Conservation (phyloP, 2,113 vertebrate genomes). For the Caloenas nicobarica region DNA sequence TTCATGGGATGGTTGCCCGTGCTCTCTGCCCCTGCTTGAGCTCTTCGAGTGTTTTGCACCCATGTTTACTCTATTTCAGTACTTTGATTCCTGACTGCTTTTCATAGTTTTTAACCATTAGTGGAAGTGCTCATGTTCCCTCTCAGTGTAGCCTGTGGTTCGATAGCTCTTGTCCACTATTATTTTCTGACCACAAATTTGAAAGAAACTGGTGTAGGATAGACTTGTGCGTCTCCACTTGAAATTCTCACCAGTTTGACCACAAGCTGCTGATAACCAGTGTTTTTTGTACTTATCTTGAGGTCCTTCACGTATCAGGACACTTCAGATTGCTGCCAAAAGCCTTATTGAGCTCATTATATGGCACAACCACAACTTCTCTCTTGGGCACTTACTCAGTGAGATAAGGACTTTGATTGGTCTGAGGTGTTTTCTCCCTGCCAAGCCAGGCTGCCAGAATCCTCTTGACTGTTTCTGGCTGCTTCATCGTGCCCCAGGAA, state of each 20-base stretch:
- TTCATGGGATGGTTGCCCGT: fast-evolving
- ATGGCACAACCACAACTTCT: neutral
- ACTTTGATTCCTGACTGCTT: neutral
- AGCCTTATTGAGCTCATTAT: neutral
- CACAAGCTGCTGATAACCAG: neutral
- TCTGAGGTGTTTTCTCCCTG: neutral
- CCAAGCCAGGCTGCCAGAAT: neutral
- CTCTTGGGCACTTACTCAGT: neutral
- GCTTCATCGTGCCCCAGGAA: neutral
- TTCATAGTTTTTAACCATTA: neutral
- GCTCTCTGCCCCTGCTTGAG: fast-evolving
- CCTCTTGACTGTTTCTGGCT: neutral
- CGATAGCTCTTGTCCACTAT: neutral
- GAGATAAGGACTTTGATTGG: neutral
- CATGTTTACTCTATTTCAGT: neutral
- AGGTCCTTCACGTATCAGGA: fast-evolving
- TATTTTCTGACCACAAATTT: neutral
- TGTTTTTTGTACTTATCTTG: neutral
- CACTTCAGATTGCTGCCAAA: neutral
- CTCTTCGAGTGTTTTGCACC: neutral
- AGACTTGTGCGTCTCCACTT: neutral
- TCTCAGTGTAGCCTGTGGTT: neutral
- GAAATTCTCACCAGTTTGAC: neutral
- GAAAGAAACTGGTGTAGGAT: neutral
- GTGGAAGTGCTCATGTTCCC: neutral